Percentiles rank a stretch among this genome's conserved stretches.
Conservation (phyloP, 2,888 invertebrate genomes). For the Drosophila kuntzei region DNA sequence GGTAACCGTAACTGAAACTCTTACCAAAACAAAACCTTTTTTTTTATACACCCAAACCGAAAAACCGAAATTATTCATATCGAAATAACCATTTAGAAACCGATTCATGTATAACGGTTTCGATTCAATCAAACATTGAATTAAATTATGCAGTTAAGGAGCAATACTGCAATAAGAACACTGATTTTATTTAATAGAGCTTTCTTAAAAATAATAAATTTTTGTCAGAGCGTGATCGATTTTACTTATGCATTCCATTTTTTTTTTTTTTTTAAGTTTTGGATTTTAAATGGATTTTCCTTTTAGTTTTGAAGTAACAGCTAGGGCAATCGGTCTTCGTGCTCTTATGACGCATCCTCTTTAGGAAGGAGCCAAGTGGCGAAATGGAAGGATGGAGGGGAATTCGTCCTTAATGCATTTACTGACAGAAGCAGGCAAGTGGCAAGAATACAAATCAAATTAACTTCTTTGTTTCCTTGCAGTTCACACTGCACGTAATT, state of each 20-base stretch:
- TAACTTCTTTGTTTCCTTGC: conserved; percentile 49
- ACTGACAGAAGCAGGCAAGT: conserved; percentile 53
- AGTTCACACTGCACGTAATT: conserved; percentile 30
- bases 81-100: no score
- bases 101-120: no score
- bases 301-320: neutral
- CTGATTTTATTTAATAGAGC: no score
- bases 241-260: neutral
- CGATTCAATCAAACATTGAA: no score
- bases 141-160: no score
- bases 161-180: no score
- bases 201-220: no score
- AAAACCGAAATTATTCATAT: no score
- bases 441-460: conserved; percentile 75
- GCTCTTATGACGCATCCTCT: neutral
- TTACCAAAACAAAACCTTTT: no score
- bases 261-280: neutral
- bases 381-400: neutral
- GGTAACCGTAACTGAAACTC: no score
- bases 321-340: neutral
- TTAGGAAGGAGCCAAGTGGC: neutral
- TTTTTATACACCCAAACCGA: no score
- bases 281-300: conserved; percentile 2
- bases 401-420: conserved; percentile 32
- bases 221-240: neutral